phyloP scores from a whole-genome alignment of 1,140 invertebrate species.

The Drosophila dunni region DNA sequence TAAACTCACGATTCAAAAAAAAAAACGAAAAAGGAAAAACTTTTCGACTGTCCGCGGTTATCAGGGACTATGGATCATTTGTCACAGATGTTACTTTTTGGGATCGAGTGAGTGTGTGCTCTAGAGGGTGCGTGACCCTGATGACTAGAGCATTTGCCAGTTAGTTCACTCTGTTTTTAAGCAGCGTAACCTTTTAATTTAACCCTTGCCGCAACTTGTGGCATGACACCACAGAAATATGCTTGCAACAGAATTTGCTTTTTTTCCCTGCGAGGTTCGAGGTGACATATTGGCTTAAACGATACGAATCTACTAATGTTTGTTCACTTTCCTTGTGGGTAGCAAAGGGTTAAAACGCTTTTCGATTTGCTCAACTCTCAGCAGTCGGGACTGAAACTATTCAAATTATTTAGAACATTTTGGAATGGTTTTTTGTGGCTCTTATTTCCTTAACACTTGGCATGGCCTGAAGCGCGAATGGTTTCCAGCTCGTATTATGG shows the following conservation, averaged over 20 bases:
- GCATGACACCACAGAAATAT: conserved; percentile 71
- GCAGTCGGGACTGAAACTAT: conserved; percentile 1
- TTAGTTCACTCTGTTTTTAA: conserved; percentile 35
- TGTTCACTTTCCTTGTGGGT: conserved; percentile 17
- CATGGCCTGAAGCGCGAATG: conserved; percentile 3
- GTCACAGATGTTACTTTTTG: conserved; percentile 74
- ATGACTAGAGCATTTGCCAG: conserved; percentile 69
- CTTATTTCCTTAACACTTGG: not conserved
- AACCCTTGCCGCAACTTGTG: conserved; percentile 68
- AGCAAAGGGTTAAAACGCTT: conserved; percentile 38
- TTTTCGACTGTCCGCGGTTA: conserved; percentile 64
- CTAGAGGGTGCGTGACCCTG: conserved; percentile 50
- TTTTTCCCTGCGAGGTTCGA: conserved; percentile 64
- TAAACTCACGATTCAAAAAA: conserved; percentile 9
- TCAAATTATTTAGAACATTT: not conserved
- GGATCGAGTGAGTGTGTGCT: conserved; percentile 41
- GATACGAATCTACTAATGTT: conserved; percentile 71
- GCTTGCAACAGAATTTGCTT: conserved; percentile 48
- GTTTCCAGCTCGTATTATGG: not conserved
- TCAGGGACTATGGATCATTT: conserved; percentile 62
- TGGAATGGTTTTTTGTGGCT: not conserved
- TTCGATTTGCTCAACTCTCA: conserved; percentile 2
- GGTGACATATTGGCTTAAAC: conserved; percentile 76
- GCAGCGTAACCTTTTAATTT: conserved; percentile 73
- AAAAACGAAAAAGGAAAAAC: conserved; percentile 5